Conservation (phyloP, 2,113 vertebrate genomes). For the Onychostoma macrolepis region DNA sequence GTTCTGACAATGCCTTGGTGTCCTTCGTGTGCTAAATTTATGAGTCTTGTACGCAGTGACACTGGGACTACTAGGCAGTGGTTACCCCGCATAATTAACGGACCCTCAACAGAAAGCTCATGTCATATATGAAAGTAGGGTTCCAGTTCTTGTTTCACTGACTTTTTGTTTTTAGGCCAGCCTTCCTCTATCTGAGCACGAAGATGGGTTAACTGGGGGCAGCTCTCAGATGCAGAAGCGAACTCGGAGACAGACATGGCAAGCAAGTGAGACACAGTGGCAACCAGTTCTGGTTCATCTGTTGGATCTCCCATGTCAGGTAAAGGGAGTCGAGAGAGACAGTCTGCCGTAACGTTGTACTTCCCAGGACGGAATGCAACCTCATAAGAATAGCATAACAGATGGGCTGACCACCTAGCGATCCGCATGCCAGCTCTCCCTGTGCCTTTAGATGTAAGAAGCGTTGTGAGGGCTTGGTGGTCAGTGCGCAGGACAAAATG, state of each 20-base stretch:
- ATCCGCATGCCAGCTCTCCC: not conserved
- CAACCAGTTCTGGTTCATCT: not conserved
- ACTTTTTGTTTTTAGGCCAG: not conserved
- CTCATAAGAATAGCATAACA: not conserved
- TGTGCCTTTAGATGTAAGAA: not conserved
- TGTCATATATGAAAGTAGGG: not conserved
- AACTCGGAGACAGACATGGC: not conserved
- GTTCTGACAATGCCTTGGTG: too few species aligned
- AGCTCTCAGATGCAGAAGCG: not conserved
- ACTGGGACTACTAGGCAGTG: too few species aligned
- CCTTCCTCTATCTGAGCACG: not conserved
- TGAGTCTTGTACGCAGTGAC: too few species aligned
- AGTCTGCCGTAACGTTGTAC: not conserved
- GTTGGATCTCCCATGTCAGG: not conserved
- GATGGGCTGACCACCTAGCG: not conserved
- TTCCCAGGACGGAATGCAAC: not conserved
- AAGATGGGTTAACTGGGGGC: not conserved
- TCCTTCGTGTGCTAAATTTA: too few species aligned
- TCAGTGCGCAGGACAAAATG: not conserved
- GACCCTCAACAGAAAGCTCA: not conserved
- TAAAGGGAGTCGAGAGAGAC: not conserved
- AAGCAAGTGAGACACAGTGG: not conserved
- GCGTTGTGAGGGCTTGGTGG: not conserved
- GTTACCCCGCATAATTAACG: not conserved
- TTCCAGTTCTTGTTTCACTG: not conserved